Base-by-base conservation (phyloP, 2,113 vertebrate species). In the Bombycilla garrulus region DNA sequence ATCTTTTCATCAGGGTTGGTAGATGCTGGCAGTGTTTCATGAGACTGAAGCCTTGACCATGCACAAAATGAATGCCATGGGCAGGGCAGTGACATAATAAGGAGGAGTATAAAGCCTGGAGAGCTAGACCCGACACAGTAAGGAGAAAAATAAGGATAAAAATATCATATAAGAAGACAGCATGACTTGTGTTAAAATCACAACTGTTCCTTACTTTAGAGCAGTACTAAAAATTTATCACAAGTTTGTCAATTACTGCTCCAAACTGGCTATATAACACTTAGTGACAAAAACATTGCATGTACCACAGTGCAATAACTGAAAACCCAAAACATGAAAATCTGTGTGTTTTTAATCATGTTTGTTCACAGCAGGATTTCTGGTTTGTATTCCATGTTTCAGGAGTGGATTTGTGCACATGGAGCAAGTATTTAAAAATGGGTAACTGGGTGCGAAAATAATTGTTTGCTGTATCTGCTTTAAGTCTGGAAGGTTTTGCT, bases 291-390 rank as follows among this genome's bases (percentile, higher is more conserved):
- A 78, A 69, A 0, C 11, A 7, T 8, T n/a, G 9, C 6, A 4
- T 5, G 7, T 51, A n/a, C 29, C 10, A 38, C 9, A 74, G 8
- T 35, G 21, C 29, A 50, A 4, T 31, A 56, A 17, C 24, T 80
- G 42, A 70, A 78, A 48, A 29, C 17, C 3, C 3, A 31, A 4
- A 61, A 2, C 3, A 7, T 19, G 16, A 31, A 58, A 72, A 26
- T 19, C 2, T 7, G 24, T 19, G 2, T 8, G 24, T 14, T 58
- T 47, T 42, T 26, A 36, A 71, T 29, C 1, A 4, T 2, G 3
- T 10, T 81, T 58, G 8, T 62, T 81, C 78, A 42, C 11, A 61
- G 31, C 29, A 90, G 51, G 36, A 6, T 47, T 88, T 91, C 38
- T 86, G 36, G 13, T 31, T 51, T 76, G 17, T 77, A 5, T 44